Percentiles rank a stretch among this genome's conserved stretches.
Evolutionary conservation across 1,140 invertebrate species (phyloP).

Genomic region (Argopecten irradians): DNA sequence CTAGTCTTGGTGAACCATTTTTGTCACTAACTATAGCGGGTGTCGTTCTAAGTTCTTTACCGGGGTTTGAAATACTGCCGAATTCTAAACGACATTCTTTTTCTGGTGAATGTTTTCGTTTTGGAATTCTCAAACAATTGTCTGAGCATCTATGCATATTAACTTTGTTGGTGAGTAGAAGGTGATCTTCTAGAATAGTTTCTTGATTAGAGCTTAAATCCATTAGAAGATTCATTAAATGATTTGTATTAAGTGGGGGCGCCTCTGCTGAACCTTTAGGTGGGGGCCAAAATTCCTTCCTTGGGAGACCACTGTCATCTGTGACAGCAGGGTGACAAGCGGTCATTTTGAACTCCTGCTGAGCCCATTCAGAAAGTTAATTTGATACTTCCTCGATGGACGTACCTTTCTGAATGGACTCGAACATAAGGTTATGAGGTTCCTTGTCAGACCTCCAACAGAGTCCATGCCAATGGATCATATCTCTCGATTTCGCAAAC

Average conservation of each 20-base stretch:
- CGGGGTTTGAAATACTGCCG: slow-evolving; percentile 25
- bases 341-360: slow-evolving; percentile 35
- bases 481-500: slow-evolving; percentile 41
- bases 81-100: slow-evolving; percentile 49
- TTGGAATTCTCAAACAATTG: slow-evolving; percentile 27
- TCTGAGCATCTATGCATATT: slow-evolving; percentile 57
- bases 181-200: slow-evolving; percentile 41
- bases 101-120: background rate
- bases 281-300: slow-evolving; percentile 50
- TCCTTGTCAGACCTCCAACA: slow-evolving; percentile 39
- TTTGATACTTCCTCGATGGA: slow-evolving; percentile 40
- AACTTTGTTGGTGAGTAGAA: slow-evolving; percentile 43
- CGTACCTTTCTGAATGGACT: slow-evolving; percentile 39
- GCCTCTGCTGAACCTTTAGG: slow-evolving; percentile 42
- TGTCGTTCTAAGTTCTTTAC: slow-evolving; percentile 24
- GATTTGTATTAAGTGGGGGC: slow-evolving; percentile 45
- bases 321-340: slow-evolving; percentile 51
- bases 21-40: slow-evolving; percentile 43
- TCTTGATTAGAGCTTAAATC: slow-evolving; percentile 53
- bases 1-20: slow-evolving; percentile 47
- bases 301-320: slow-evolving; percentile 50
- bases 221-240: slow-evolving; percentile 47
- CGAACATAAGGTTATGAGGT: slow-evolving; percentile 44
- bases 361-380: slow-evolving; percentile 44
- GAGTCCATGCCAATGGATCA: slow-evolving; percentile 48